Base-by-base conservation (phyloP, 2,113 vertebrate species). In the Xiphorhynchus elegans region DNA sequence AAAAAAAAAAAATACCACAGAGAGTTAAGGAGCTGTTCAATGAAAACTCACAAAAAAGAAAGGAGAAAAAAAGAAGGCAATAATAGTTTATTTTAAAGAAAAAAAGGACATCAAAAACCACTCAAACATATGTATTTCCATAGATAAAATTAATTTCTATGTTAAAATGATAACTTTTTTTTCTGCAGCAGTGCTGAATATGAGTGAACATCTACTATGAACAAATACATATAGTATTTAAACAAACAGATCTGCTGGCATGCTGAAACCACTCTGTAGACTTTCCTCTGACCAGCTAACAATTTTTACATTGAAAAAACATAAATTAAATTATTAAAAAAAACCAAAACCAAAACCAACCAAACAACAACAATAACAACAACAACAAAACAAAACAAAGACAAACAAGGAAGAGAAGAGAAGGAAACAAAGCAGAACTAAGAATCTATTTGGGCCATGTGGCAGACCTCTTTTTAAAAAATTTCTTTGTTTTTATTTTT, bases 381-480 rank as follows among this genome's bases (percentile, higher is more conserved):
- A n/a, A n/a, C n/a, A n/a, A n/a, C 42, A 44, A 44, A 44, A 44
- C 11, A 39, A 24, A 24, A n/a, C 24, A 63, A 78, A 16, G 33
- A 4, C 6, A 46, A 69, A 26, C 37, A 46, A 28, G 11, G 23
- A n/a, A 24, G 8, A 26, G 6, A 55, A 42, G 9, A 37, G 37
- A 37, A 37, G 37, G 40, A 3, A 59, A 29, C 1, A 53, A 53
- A 75, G 53, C 7, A 19, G 53, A 78, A 17, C 10, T 70, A 66
- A 64, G 9, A 74, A 64, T 46, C 25, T 64, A 13, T 79, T 37
- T 62, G 28, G 8, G 1, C 53, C 8, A 26, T 39, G 6, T 16
- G 56, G 37, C 18, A 56, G 28, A 40, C 0, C 0, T 6, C 2
- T 1, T 10, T 79, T 78, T 60, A 46, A 44, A 62, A 17, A 50